Evolutionary conservation across 1,140 invertebrate genomes (phyloP).

Genomic region (Lordiphosa collinella): DNA sequence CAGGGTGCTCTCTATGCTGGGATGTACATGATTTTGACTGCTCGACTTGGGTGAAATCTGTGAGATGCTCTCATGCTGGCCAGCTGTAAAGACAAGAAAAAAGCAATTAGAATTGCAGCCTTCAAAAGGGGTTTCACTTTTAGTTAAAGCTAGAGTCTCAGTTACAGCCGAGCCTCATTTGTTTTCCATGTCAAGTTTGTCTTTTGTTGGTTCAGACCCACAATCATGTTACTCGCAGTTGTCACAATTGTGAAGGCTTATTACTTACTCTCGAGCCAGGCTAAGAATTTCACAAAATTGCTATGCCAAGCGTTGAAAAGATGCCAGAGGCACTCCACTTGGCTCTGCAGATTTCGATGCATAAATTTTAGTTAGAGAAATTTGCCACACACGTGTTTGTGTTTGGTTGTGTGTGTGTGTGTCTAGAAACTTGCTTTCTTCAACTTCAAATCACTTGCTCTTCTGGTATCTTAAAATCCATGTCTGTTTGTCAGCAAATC

Average conservation of each 20-base stretch:
- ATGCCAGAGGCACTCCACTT: constrained; percentile 43
- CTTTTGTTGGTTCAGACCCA: constrained; percentile 30
- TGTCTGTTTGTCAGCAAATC: background rate
- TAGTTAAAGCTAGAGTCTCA: background rate
- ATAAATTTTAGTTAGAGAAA: constrained; percentile 3
- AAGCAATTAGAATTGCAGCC: constrained; percentile 9
- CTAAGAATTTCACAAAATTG: constrained; percentile 73
- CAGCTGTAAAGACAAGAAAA: constrained; percentile 43
- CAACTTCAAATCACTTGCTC: background rate
- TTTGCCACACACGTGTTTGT: no score
- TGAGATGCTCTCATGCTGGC: constrained; percentile 63
- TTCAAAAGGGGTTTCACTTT: constrained; percentile 64
- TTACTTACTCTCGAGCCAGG: constrained; percentile 44
- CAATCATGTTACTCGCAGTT: constrained; percentile 21
- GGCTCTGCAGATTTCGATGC: constrained; percentile 30
- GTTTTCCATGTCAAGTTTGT: constrained; percentile 73
- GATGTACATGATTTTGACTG: constrained; percentile 23
- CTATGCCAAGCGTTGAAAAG: constrained; percentile 73
- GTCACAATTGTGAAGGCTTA: constrained; percentile 48
- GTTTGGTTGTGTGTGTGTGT: no score
- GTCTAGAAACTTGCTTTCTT: background rate
- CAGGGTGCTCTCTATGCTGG: constrained; percentile 64
- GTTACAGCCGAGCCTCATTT: constrained; percentile 62
- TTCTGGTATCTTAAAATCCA: background rate
- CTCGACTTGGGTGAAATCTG: constrained; percentile 78